phyloP scores from a whole-genome alignment of 2,797 vertebrate species.

The Peromyscus attwateri region DNA sequence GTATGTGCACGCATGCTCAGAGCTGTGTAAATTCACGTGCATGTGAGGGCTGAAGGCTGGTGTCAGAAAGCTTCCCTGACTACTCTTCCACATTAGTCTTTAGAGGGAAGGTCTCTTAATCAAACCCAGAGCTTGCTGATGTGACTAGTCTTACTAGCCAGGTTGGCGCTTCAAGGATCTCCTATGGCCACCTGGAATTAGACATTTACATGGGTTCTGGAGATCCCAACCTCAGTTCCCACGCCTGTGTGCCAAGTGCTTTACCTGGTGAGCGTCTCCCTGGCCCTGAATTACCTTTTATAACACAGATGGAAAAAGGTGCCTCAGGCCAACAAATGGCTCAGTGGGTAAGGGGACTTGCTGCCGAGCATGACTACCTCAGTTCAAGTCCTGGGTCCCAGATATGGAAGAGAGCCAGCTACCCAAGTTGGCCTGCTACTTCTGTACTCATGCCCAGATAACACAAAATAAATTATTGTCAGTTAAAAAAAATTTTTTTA shows the following conservation, averaged over 20 bases:
- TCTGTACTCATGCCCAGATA: not conserved
- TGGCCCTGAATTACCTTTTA: not conserved
- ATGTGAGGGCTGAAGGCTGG: not conserved
- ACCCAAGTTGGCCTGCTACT: not conserved
- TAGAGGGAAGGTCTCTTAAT: too few species aligned
- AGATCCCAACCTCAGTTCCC: not conserved
- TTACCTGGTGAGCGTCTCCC: not conserved
- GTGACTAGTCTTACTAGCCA: not conserved
- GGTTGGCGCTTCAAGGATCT: not conserved
- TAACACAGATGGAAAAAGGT: not conserved
- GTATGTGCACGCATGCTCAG: not conserved
- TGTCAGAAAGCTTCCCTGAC: too few species aligned
- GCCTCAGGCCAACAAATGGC: not conserved
- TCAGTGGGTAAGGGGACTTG: not conserved
- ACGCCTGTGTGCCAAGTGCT: not conserved
- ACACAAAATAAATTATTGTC: not conserved
- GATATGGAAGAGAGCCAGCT: not conserved
- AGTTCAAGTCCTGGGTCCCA: not conserved
- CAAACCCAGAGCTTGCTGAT: not conserved
- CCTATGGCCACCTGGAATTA: not conserved
- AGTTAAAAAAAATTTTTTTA: not conserved
- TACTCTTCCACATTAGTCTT: too few species aligned
- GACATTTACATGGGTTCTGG: not conserved
- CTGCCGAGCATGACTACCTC: not conserved
- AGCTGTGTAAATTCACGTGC: not conserved